Conservation (phyloP, 2,888 invertebrate genomes). For the Alviniconcha strummeri region DNA sequence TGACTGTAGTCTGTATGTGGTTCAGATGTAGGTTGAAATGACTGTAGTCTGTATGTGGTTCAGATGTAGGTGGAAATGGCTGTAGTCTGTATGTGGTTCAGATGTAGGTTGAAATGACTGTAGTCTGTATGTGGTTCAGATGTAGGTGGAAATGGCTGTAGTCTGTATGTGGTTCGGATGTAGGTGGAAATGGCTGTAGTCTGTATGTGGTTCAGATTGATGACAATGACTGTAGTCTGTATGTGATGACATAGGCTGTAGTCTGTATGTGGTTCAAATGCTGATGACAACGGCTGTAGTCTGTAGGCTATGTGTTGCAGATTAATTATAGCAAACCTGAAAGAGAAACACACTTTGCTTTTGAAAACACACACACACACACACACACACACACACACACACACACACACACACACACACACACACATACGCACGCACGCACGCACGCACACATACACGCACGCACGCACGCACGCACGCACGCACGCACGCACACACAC, state of each 20-base stretch:
- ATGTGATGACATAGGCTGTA: background rate
- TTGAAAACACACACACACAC: background rate
- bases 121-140: too few relatives aligned
- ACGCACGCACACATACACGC: conserved; percentile 7
- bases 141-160: too few relatives aligned
- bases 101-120: too few relatives aligned
- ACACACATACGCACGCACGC: background rate
- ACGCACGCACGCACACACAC: background rate
- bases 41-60: too few relatives aligned
- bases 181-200: too few relatives aligned
- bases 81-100: too few relatives aligned
- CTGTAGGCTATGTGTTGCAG: too few relatives aligned
- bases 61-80: too few relatives aligned
- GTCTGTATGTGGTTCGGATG: too few relatives aligned
- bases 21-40: too few relatives aligned
- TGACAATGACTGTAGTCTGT: background rate
- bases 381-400: background rate
- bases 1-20: too few relatives aligned
- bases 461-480: background rate
- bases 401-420: background rate
- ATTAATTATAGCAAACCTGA: background rate
- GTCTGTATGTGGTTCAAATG: background rate
- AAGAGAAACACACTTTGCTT: background rate
- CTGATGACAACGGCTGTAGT: background rate
- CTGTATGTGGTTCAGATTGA: background rate